Percentiles rank a stretch among this genome's conserved stretches.
phyloP scores from a whole-genome alignment of 2,113 vertebrate genomes.

The Hymenochirus boettgeri region DNA sequence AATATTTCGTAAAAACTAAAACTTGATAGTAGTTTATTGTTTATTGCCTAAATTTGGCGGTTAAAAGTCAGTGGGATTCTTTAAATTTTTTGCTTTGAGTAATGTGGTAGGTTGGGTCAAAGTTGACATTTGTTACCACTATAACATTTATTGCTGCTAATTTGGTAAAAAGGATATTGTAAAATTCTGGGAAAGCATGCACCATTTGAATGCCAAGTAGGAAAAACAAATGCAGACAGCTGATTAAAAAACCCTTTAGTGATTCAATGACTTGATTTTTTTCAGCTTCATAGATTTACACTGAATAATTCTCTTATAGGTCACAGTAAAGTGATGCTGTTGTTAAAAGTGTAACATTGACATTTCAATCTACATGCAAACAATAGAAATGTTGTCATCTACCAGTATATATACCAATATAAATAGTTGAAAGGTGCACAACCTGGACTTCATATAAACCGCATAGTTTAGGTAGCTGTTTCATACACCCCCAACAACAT shows the following conservation, averaged over 20 bases:
- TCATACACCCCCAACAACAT: no score
- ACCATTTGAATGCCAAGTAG: not conserved
- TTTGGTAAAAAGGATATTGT: constrained; percentile 29
- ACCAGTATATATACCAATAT: no score
- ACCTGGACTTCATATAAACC: no score
- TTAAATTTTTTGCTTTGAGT: constrained; percentile 8
- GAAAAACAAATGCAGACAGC: not conserved
- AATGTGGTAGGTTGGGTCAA: constrained; percentile 23
- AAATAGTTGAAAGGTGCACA: no score
- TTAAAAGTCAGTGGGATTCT: constrained; percentile 18
- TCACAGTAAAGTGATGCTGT: not conserved
- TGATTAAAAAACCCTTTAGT: not conserved
- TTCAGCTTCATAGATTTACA: not conserved
- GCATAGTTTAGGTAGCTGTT: no score
- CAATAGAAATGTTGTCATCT: not conserved
- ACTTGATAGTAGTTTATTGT: not conserved
- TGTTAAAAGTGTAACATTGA: not conserved
- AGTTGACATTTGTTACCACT: constrained; percentile 16
- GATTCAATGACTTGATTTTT: no score
- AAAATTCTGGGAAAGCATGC: constrained; percentile 20
- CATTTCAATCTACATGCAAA: not conserved
- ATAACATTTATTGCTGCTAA: constrained; percentile 18
- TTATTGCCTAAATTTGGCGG: not conserved
- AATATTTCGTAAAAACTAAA: not conserved
- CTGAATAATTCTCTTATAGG: not conserved